These are phyloP conservation scores for Lepidurus arcticus DNA, from an alignment of 1,140 invertebrate species.

Conservation along the genomic window DNA sequence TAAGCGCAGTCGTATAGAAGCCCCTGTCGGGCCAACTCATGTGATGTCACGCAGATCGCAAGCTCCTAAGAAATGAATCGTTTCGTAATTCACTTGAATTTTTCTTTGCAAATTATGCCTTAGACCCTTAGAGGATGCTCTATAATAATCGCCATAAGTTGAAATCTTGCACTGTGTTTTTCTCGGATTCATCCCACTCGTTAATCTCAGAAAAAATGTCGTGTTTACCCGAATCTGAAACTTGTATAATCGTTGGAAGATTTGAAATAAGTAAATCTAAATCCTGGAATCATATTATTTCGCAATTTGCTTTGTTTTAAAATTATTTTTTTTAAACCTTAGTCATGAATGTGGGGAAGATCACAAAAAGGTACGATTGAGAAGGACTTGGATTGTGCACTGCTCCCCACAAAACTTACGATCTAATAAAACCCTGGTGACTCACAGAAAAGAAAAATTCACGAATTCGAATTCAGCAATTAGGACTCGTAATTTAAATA, in stretches of 20 bases:
- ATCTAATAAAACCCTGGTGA: not conserved
- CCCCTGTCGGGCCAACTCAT: not conserved
- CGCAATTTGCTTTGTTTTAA: not conserved
- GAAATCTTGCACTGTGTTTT: not conserved
- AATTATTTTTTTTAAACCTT: not conserved
- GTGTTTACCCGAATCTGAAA: not conserved
- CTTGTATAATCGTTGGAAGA: not conserved
- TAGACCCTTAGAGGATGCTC: not conserved
- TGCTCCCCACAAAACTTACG: not conserved
- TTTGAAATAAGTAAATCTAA: not conserved
- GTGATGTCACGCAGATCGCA: not conserved
- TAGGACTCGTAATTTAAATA: not conserved
- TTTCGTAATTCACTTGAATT: not conserved
- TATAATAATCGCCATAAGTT: too few species aligned
- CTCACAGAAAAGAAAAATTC: not conserved
- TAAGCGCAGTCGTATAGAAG: not conserved
- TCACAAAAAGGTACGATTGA: conserved; percentile 1
- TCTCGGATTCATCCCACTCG: not conserved
- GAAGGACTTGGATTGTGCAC: conserved; percentile 12
- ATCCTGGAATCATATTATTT: not conserved
- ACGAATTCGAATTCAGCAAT: not conserved
- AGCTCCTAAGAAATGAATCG: not conserved
- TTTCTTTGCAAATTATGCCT: not conserved
- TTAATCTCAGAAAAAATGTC: not conserved
- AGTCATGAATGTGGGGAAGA: not conserved